Evolutionary conservation across 2,888 invertebrate species (phyloP).

Genomic region (Metacarcinus magister): DNA sequence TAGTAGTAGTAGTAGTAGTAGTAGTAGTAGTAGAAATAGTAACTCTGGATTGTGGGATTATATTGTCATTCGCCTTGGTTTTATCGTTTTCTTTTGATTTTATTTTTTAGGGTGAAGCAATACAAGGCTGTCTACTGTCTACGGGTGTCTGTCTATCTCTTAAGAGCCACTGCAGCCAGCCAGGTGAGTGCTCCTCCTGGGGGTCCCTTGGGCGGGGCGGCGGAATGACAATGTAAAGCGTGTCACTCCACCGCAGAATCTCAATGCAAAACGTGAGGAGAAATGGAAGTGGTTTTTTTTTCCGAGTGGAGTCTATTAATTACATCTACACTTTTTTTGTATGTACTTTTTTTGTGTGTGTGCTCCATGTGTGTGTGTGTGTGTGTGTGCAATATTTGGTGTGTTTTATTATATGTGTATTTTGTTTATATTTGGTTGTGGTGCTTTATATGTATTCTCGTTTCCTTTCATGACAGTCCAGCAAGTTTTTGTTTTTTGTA

Average conservation of each 20-base stretch:
- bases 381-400: neutral
- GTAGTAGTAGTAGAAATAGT: too few relatives aligned
- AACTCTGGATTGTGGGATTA: neutral
- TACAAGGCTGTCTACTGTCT: neutral
- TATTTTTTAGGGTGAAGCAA: neutral
- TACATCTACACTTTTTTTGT: neutral
- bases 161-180: neutral
- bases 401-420: too few relatives aligned
- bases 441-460: too few relatives aligned
- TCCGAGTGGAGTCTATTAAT: neutral
- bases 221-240: slow-evolving; percentile 3
- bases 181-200: neutral
- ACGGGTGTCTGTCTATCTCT: neutral
- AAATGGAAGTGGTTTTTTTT: neutral
- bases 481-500: too few relatives aligned
- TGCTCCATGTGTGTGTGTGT: neutral
- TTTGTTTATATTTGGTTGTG: too few relatives aligned
- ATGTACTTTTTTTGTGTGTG: neutral
- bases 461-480: too few relatives aligned
- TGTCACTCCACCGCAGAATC: neutral
- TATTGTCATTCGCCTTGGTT: neutral
- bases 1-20: neutral
- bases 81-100: neutral
- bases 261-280: neutral
- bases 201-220: neutral